Percentiles rank a stretch among this genome's conserved stretches.
phyloP scores from a whole-genome alignment of 2,113 vertebrate species.

The Cynocephalus volans region DNA sequence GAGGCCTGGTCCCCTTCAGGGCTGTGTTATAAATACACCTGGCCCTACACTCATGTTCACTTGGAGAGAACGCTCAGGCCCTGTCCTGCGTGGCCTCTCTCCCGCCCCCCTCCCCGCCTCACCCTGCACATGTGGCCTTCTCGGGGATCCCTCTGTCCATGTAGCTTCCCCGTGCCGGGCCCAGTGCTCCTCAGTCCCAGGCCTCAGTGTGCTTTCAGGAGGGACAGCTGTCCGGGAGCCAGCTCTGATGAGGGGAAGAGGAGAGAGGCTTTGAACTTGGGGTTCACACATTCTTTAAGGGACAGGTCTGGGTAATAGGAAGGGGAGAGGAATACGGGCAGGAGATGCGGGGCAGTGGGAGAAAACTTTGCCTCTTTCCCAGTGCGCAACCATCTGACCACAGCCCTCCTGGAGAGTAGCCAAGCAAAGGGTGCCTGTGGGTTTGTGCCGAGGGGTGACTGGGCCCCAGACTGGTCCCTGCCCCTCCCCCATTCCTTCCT shows the following conservation, averaged over 20 bases:
- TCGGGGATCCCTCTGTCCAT: background rate
- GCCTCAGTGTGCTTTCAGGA: background rate
- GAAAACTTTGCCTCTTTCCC: background rate
- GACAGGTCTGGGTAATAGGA: background rate
- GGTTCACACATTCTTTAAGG: background rate
- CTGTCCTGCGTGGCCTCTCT: background rate
- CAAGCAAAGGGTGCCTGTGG: background rate
- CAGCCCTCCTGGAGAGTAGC: background rate
- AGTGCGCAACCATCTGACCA: background rate
- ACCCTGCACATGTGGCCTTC: background rate
- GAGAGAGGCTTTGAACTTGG: background rate
- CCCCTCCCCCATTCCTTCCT: background rate
- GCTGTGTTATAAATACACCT: slow-evolving; percentile 83
- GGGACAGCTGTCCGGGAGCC: background rate
- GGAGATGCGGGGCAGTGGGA: background rate
- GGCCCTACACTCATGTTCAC: background rate
- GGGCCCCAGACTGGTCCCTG: too few relatives aligned
- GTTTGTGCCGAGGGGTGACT: background rate
- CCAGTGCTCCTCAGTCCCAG: background rate
- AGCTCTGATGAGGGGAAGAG: background rate
- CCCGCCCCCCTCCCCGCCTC: background rate
- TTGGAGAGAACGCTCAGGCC: background rate
- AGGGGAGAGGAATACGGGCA: background rate
- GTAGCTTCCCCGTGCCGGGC: background rate
- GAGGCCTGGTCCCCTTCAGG: slow-evolving; percentile 71